phyloP scores from a whole-genome alignment of 2,113 vertebrate genomes.

The Tretioscincus oriximinensis region DNA sequence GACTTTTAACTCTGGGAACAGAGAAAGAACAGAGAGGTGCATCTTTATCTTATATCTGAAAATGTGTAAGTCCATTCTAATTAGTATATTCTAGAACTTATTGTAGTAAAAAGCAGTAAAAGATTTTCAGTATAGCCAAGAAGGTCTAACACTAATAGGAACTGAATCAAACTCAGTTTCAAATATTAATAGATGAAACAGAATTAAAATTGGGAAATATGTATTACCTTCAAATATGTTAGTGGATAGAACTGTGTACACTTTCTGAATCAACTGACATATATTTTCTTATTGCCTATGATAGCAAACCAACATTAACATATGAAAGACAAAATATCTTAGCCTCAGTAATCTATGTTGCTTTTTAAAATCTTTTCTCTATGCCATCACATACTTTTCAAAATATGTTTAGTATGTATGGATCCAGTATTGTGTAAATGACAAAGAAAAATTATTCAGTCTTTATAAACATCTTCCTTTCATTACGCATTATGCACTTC shows the following conservation, averaged over 20 bases:
- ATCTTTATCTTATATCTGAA: background rate
- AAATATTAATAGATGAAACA: background rate
- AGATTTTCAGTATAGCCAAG: background rate
- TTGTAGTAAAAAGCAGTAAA: fast-evolving
- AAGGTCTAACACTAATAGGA: background rate
- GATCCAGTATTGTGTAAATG: background rate
- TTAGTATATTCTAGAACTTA: background rate
- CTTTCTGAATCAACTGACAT: background rate
- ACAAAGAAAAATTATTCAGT: background rate
- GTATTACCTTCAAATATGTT: background rate
- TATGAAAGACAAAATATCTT: background rate
- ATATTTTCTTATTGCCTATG: too few relatives aligned
- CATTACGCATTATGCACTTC: background rate
- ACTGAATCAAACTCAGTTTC: background rate
- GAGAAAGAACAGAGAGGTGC: fast-evolving
- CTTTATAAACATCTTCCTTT: constrained; percentile 12
- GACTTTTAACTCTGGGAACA: fast-evolving
- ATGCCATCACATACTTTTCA: background rate
- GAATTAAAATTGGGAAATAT: background rate
- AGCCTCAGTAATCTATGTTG: background rate
- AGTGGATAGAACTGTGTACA: background rate
- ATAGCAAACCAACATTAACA: background rate
- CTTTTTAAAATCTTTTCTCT: background rate
- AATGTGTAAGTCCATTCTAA: fast-evolving
- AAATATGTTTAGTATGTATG: background rate